These are phyloP conservation scores for Potamarius usumacintae DNA, from an alignment of 2,113 vertebrate species.

Conservation along the genomic window DNA sequence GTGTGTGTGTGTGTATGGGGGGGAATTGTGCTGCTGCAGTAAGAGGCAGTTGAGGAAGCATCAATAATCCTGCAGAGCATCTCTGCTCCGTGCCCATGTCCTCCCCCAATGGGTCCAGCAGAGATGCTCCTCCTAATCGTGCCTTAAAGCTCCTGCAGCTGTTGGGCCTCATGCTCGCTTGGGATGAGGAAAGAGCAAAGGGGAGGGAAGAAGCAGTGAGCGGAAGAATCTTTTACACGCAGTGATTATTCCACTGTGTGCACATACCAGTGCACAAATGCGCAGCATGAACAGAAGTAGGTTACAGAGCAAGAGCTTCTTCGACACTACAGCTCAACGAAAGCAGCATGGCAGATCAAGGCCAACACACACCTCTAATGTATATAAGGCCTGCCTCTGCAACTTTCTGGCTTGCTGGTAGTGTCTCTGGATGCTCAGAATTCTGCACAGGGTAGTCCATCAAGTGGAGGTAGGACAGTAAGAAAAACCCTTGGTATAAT, in stretches of 20 bases:
- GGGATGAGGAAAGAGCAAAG: not conserved
- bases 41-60: conserved; percentile 7
- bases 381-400: not conserved
- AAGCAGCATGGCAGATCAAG: not conserved
- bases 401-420: not conserved
- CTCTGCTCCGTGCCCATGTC: conserved; percentile 15
- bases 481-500: not conserved
- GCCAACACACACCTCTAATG: not conserved
- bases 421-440: not conserved
- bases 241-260: not conserved
- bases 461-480: not conserved
- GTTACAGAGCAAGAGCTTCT: not conserved
- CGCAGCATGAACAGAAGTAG: not conserved
- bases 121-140: conserved; percentile 21
- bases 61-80: conserved; percentile 46
- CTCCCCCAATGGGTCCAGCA: not conserved
- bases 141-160: conserved; percentile 12
- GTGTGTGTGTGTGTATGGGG: not conserved
- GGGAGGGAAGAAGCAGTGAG: not conserved
- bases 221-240: not conserved
- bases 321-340: not conserved
- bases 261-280: not conserved
- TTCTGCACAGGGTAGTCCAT: not conserved
- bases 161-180: conserved; percentile 3
- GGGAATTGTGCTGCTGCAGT: not conserved